Conservation (phyloP, 2,888 invertebrate species). For the Aelia acuminata region DNA sequence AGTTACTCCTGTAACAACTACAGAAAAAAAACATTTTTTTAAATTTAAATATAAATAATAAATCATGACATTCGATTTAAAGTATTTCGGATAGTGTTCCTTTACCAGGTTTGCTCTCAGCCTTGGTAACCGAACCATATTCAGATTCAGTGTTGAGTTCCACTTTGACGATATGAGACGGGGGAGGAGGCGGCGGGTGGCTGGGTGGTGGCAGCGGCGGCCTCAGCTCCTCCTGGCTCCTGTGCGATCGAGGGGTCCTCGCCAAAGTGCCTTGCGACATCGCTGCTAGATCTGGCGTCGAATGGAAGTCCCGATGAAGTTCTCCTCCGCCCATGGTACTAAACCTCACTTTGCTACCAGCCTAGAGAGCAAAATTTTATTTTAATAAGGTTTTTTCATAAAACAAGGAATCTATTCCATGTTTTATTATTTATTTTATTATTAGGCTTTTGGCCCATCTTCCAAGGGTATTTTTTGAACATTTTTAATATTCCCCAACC, state of each 20-base stretch:
- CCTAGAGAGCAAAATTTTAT: slow-evolving; percentile 66
- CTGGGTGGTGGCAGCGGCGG: slow-evolving; percentile 65
- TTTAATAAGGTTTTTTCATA: no score
- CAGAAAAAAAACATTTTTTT: background rate
- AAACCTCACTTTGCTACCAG: slow-evolving; percentile 70
- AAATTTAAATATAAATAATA: background rate
- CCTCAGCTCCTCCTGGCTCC: slow-evolving; percentile 65
- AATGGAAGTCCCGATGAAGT: slow-evolving; percentile 87
- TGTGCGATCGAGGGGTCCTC: slow-evolving; percentile 43
- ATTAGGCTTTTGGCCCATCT: no score
- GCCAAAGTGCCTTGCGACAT: slow-evolving; percentile 64
- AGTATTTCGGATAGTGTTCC: background rate
- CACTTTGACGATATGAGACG: slow-evolving; percentile 81
- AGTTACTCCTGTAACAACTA: slow-evolving; percentile 65
- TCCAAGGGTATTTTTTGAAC: no score
- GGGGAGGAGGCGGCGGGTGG: slow-evolving; percentile 73
- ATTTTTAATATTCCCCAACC: no score
- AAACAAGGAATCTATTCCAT: no score
- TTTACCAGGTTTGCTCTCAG: slow-evolving; percentile 32
- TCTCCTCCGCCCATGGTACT: slow-evolving; percentile 71
- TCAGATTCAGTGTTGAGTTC: slow-evolving; percentile 71
- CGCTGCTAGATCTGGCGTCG: slow-evolving; percentile 83
- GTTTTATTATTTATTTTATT: no score
- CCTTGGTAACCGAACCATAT: slow-evolving; percentile 55
- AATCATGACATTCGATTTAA: background rate